These are phyloP conservation scores for Pao palembangensis DNA, from an alignment of 2,113 vertebrate genomes.

Conservation along the genomic window DNA sequence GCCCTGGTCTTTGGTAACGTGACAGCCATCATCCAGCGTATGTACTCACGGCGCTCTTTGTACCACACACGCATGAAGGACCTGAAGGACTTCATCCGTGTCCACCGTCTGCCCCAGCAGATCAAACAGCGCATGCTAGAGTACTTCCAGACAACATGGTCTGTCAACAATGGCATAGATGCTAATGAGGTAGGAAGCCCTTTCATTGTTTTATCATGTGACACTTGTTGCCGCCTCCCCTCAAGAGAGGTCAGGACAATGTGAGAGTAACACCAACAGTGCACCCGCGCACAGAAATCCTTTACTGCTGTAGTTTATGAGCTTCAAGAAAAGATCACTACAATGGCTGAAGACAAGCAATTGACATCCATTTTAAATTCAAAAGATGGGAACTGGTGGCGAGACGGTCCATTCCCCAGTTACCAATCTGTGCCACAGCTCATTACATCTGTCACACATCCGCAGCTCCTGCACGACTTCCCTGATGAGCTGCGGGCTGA, in stretches of 20 bases:
- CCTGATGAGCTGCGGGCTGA: conserved; percentile 94
- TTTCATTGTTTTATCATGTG: conserved; percentile 25
- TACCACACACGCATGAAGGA: conserved; percentile 97
- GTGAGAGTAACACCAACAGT: conserved; percentile 5
- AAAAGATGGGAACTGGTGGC: conserved; percentile 27
- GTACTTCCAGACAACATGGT: conserved; percentile 98
- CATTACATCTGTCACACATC: conserved; percentile 39
- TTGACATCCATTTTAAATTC: conserved; percentile 35
- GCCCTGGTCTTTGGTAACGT: conserved; percentile 94
- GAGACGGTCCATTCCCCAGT: conserved; percentile 29
- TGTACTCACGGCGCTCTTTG: conserved; percentile 93
- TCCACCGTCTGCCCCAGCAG: conserved; percentile 88
- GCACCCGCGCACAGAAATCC: neutral
- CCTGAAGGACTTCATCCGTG: conserved; percentile 94
- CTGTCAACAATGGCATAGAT: conserved; percentile 94
- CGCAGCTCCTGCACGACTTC: conserved; percentile 93
- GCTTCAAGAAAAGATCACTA: conserved; percentile 1
- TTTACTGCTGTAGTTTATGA: conserved; percentile 12
- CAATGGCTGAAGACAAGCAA: conserved; percentile 1
- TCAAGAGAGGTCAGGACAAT: neutral
- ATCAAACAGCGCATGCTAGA: conserved; percentile 96
- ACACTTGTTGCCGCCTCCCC: conserved; percentile 3
- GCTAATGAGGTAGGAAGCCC: conserved; percentile 82
- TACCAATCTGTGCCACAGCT: conserved; percentile 42
- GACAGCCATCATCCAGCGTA: conserved; percentile 95